Conservation (phyloP, 1,140 invertebrate genomes). For the Eumaeus atala region DNA sequence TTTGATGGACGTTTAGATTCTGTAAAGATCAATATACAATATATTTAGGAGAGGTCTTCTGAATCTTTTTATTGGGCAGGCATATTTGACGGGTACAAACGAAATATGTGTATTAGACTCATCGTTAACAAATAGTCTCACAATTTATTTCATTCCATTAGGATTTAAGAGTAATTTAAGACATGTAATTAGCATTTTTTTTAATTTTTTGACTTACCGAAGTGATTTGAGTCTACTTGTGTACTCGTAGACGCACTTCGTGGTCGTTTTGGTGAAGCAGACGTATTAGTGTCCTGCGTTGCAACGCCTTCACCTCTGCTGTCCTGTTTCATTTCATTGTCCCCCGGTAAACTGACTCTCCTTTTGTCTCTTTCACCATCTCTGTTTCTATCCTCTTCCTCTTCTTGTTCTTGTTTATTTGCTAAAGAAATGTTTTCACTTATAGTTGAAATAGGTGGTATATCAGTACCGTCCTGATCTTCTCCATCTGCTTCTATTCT, state of each 20-base stretch:
- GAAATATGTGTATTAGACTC: too few species aligned
- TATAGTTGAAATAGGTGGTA: constrained; percentile 82
- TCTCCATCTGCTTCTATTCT: constrained; percentile 52
- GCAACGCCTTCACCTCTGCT: constrained; percentile 46
- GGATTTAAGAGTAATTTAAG: too few species aligned
- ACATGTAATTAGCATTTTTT: too few species aligned
- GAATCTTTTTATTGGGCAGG: too few species aligned
- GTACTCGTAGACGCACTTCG: constrained; percentile 85
- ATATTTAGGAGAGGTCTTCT: too few species aligned
- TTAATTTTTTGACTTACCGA: constrained; percentile 77
- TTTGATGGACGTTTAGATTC: constrained; percentile 59
- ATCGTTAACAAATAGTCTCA: too few species aligned
- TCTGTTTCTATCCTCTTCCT: constrained; percentile 49
- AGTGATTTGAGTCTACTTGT: constrained; percentile 87
- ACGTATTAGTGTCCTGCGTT: constrained; percentile 57
- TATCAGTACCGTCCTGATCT: constrained; percentile 77
- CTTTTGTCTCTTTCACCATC: constrained; percentile 71
- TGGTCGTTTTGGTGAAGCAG: constrained; percentile 78
- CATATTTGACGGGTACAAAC: too few species aligned
- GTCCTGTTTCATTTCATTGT: constrained; percentile 74
- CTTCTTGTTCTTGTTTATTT: constrained; percentile 57
- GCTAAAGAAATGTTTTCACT: constrained; percentile 76
- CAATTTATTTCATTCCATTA: too few species aligned
- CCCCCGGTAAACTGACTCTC: constrained; percentile 79
- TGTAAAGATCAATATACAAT: too few species aligned